Conservation (phyloP, 2,113 vertebrate species). For the Hippoglossus stenolepis region DNA sequence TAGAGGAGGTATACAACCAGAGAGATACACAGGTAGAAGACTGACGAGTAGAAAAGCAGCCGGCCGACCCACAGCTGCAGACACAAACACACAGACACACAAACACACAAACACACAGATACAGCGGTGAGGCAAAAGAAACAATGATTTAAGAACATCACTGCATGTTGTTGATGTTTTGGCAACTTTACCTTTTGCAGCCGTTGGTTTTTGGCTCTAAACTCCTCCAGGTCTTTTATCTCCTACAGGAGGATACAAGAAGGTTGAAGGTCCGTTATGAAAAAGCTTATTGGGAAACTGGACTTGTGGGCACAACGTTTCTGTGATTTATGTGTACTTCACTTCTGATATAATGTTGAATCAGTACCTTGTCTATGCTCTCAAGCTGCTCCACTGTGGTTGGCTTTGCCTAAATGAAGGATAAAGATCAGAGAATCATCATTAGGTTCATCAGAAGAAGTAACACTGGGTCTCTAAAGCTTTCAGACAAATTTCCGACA, state of each 20-base stretch:
- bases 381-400: slow-evolving; percentile 94
- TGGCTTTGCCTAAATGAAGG: slow-evolving; percentile 86
- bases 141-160: not conserved
- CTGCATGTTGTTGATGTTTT: not conserved
- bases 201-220: slow-evolving; percentile 95
- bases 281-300: not conserved
- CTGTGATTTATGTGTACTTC: not conserved
- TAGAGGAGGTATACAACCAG: slow-evolving; percentile 92
- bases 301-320: not conserved
- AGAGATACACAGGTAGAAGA: slow-evolving; percentile 90
- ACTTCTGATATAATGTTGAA: not conserved
- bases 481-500: too few relatives aligned
- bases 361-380: slow-evolving; percentile 93
- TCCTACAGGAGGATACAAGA: slow-evolving; percentile 82
- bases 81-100: slow-evolving; percentile 15
- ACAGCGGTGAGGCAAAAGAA: not conserved
- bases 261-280: not conserved
- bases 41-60: slow-evolving; percentile 91
- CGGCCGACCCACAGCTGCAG: slow-evolving; percentile 91
- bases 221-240: slow-evolving; percentile 94
- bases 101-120: not conserved
- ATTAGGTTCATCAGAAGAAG: not conserved
- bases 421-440: slow-evolving; percentile 22
- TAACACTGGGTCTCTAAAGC: not conserved
- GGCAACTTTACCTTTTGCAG: slow-evolving; percentile 83